These are phyloP conservation scores for Urocyon cinereoargenteus DNA, from an alignment of 2,797 vertebrate genomes.

Conservation along the genomic window DNA sequence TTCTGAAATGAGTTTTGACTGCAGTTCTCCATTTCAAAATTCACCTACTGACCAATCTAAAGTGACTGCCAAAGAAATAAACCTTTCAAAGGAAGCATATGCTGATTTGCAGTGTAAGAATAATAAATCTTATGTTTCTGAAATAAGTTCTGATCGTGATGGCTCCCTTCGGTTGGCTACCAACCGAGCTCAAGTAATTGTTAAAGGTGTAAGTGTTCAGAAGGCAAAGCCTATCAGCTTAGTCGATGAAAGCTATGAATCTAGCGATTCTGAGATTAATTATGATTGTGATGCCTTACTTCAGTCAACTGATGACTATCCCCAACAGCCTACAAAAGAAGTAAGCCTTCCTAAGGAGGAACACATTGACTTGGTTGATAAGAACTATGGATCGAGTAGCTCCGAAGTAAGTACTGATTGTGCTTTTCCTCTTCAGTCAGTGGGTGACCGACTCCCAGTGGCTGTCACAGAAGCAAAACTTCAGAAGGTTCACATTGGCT, in stretches of 20 bases:
- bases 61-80: constrained; percentile 55
- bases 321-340: constrained; percentile 68
- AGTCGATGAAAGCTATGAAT: constrained; percentile 91
- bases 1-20: constrained; percentile 63
- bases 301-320: constrained; percentile 78
- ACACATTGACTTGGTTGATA: constrained; percentile 90
- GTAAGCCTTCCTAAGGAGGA: constrained; percentile 88
- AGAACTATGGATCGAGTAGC: constrained; percentile 90
- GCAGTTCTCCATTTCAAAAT: constrained; percentile 27
- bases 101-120: constrained; percentile 84
- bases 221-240: constrained; percentile 90
- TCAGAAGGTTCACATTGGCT: constrained; percentile 88
- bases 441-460: constrained; percentile 9
- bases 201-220: constrained; percentile 86
- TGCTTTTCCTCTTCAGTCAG: not conserved
- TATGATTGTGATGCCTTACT: constrained; percentile 91
- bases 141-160: constrained; percentile 90
- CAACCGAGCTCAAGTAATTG: constrained; percentile 58
- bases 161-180: constrained; percentile 85
- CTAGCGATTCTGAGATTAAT: constrained; percentile 89
- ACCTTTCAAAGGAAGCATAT: constrained; percentile 88
- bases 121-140: constrained; percentile 78
- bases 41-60: constrained; percentile 85
- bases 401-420: constrained; percentile 88
- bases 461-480: constrained; percentile 83